Evolutionary conservation across 2,888 invertebrate genomes (phyloP).

Genomic region (Lithophane leautieri): DNA sequence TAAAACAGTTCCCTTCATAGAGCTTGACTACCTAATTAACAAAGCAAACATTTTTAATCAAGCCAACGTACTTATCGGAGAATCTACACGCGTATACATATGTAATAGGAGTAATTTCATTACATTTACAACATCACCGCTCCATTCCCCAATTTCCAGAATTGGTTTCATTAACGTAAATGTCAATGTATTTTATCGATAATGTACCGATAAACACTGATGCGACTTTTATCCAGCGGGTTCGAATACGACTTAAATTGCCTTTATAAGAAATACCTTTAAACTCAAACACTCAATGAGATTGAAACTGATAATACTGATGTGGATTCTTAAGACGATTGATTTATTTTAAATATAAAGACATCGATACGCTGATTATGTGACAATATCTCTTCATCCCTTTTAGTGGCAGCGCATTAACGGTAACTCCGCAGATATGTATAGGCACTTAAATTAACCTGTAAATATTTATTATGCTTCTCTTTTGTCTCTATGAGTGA

Average conservation of each 20-base stretch:
- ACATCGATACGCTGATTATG: slow-evolving; percentile 73
- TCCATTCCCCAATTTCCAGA: slow-evolving; percentile 61
- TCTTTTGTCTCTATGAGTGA: slow-evolving; percentile 8
- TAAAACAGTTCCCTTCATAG: slow-evolving; percentile 34
- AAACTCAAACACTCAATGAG: slow-evolving; percentile 72
- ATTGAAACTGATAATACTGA: slow-evolving; percentile 72
- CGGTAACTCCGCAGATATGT: slow-evolving; percentile 55
- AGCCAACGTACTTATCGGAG: slow-evolving; percentile 33
- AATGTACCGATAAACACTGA: slow-evolving; percentile 74
- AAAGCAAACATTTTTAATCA: slow-evolving; percentile 54
- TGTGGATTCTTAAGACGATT: slow-evolving; percentile 77
- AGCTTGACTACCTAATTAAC: slow-evolving; percentile 44
- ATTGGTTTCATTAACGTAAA: slow-evolving; percentile 70
- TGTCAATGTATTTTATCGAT: slow-evolving; percentile 74
- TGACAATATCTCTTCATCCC: slow-evolving; percentile 64
- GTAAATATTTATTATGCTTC: slow-evolving; percentile 23
- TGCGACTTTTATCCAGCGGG: slow-evolving; percentile 72
- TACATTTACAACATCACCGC: slow-evolving; percentile 54
- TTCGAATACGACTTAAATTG: slow-evolving; percentile 61
- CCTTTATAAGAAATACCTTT: slow-evolving; percentile 75
- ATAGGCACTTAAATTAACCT: slow-evolving; percentile 46
- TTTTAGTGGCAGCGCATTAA: slow-evolving; percentile 58
- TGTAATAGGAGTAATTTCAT: slow-evolving; percentile 61
- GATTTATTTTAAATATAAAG: slow-evolving; percentile 77
- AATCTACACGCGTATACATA: slow-evolving; percentile 47